Evolutionary conservation across 2,888 invertebrate species (phyloP).

Genomic region (Ametastegia equiseti): DNA sequence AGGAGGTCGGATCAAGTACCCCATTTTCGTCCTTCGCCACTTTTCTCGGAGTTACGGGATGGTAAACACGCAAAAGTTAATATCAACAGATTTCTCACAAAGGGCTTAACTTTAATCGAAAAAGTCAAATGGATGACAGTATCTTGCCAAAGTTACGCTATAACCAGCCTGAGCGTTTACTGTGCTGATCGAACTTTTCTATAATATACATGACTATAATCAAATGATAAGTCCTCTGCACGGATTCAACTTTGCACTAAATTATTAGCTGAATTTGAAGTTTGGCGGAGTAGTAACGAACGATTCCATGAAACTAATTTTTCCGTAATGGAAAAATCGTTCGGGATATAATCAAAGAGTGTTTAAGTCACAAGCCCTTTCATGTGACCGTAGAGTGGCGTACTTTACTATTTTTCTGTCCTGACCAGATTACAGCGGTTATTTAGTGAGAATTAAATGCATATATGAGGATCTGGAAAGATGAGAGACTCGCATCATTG

Average conservation of each 20-base stretch:
- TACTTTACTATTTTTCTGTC: not conserved
- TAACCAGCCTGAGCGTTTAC: not conserved
- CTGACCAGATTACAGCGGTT: not conserved
- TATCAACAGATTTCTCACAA: constrained; percentile 21
- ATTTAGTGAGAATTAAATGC: not conserved
- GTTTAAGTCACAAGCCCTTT: not conserved
- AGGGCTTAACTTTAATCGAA: constrained; percentile 28
- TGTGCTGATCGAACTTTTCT: too few relatives aligned
- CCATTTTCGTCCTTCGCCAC: not conserved
- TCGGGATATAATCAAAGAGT: not conserved
- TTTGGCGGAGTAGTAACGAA: too few relatives aligned
- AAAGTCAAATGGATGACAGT: not conserved
- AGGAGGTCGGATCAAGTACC: not conserved
- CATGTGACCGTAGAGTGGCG: not conserved
- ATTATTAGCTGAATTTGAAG: too few relatives aligned
- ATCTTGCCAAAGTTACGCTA: not conserved
- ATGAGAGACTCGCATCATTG: not conserved
- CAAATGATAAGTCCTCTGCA: not conserved
- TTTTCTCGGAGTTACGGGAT: not conserved
- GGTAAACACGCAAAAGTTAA: constrained; percentile 12
- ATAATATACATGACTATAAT: too few relatives aligned
- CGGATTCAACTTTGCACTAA: not conserved
- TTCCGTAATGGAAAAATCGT: not conserved
- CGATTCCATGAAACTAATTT: not conserved
- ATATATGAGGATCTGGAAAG: not conserved